phyloP scores from a whole-genome alignment of 2,797 vertebrate species.

The Anabacerthia variegaticeps region DNA sequence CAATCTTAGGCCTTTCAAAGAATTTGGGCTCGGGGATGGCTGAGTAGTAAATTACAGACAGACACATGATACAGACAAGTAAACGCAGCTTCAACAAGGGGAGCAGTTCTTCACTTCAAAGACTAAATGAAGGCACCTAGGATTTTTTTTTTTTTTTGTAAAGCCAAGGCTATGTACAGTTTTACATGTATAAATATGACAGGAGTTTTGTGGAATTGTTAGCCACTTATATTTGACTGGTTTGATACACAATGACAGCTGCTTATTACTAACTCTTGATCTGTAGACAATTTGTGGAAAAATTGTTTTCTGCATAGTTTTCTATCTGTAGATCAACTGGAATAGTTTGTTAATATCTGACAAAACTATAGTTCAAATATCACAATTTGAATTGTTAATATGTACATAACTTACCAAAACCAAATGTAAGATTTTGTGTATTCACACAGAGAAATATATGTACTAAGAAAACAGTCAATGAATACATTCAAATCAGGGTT shows the following conservation, averaged over 20 bases:
- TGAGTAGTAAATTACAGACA: background rate
- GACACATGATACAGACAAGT: background rate
- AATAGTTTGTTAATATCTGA: background rate
- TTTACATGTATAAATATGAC: background rate
- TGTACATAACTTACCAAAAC: background rate
- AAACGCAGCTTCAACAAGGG: background rate
- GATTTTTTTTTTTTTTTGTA: background rate
- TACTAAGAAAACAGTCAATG: background rate
- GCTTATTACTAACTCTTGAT: background rate
- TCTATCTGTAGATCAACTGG: background rate
- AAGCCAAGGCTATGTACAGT: background rate
- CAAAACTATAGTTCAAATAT: background rate
- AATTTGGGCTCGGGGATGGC: background rate
- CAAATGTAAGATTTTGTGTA: background rate
- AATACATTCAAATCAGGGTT: background rate
- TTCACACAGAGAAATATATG: background rate
- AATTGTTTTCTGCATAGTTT: background rate
- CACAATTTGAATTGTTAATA: background rate
- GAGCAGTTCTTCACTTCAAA: background rate
- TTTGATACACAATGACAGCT: background rate
- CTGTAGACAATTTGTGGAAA: background rate
- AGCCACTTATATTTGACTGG: background rate
- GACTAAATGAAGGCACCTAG: background rate
- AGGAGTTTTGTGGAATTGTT: background rate
- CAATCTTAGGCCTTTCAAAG: background rate